A percentile compares a stretch with the other conserved stretches of the same genome.
Conservation (phyloP, 1,140 invertebrate species). For the Battus philenor region DNA sequence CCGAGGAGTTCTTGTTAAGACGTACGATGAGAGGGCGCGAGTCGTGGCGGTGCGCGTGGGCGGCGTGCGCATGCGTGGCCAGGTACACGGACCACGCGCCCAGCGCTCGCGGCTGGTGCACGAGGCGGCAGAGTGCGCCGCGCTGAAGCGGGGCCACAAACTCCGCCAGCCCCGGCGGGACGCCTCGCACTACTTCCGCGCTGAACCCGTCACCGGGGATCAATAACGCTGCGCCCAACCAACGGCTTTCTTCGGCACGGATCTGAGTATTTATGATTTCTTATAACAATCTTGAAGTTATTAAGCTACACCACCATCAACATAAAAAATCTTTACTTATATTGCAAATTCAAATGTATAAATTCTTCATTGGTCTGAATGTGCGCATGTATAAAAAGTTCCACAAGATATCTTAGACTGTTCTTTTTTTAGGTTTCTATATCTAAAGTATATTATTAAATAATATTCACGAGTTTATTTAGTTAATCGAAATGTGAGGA, state of each 20-base stretch:
- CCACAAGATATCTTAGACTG: too few relatives aligned
- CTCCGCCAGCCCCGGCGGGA: constrained; percentile 94
- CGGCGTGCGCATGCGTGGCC: constrained; percentile 31
- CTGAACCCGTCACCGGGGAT: constrained; percentile 99
- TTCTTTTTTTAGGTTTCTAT: too few relatives aligned
- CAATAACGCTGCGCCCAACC: constrained; percentile 92
- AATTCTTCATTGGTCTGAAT: too few relatives aligned
- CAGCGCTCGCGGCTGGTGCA: constrained; percentile 91
- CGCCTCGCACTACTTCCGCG: constrained; percentile 95
- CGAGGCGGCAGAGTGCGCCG: constrained; percentile 91
- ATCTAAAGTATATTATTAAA: too few relatives aligned
- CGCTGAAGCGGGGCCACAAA: constrained; percentile 92
- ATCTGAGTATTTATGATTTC: too few relatives aligned
- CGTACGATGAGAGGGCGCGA: constrained; percentile 89
- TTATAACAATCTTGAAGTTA: too few relatives aligned
- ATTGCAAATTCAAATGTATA: too few relatives aligned
- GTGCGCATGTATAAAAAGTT: too few relatives aligned
- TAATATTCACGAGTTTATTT: too few relatives aligned
- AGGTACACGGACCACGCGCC: constrained; percentile 95
- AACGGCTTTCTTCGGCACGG: constrained; percentile 87
- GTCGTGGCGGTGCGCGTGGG: constrained; percentile 29
- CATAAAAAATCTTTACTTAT: too few relatives aligned
- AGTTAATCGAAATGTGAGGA: too few relatives aligned
- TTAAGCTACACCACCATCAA: too few relatives aligned
- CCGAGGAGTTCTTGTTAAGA: constrained; percentile 92